phyloP scores from a whole-genome alignment of 2,797 vertebrate species.

The Xenopus petersii region DNA sequence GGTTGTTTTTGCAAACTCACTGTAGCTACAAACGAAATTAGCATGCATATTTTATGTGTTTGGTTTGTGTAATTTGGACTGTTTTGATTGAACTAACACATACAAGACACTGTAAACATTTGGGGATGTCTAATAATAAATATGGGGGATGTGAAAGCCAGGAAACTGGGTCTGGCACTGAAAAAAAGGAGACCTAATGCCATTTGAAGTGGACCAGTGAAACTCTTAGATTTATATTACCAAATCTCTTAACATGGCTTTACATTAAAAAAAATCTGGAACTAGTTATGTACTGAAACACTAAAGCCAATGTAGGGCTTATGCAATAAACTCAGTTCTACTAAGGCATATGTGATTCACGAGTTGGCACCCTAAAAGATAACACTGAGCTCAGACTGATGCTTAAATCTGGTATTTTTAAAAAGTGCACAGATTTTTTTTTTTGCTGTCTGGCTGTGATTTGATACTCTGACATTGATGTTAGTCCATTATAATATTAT shows the following conservation, averaged over 20 bases:
- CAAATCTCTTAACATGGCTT: conserved; percentile 29
- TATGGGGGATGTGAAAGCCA: conserved; percentile 27
- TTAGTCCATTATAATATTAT: background rate
- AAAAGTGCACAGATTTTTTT: background rate
- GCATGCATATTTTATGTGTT: conserved; percentile 46
- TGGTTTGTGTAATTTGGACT: conserved; percentile 48
- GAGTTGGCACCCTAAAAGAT: conserved; percentile 23
- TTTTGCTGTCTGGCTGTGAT: background rate
- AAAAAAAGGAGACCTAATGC: conserved; percentile 6
- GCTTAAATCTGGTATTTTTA: background rate
- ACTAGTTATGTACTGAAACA: conserved; percentile 33
- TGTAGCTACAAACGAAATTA: conserved; percentile 49
- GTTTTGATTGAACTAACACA: conserved; percentile 48
- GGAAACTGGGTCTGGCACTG: conserved; percentile 14
- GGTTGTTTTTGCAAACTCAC: conserved; percentile 49
- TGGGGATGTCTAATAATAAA: conserved; percentile 47
- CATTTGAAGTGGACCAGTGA: conserved; percentile 6
- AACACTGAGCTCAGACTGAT: conserved; percentile 16
- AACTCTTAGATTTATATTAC: conserved; percentile 29
- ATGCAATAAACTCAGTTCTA: conserved; percentile 37
- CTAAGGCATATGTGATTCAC: conserved; percentile 36
- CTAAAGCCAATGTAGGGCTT: conserved; percentile 28
- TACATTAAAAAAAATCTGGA: conserved; percentile 31
- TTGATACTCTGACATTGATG: background rate
- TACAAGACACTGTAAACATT: conserved; percentile 42